Percentiles rank a stretch among this genome's conserved stretches.
phyloP scores from a whole-genome alignment of 2,797 vertebrate species.

The Parauchenoglanis punctatus region DNA sequence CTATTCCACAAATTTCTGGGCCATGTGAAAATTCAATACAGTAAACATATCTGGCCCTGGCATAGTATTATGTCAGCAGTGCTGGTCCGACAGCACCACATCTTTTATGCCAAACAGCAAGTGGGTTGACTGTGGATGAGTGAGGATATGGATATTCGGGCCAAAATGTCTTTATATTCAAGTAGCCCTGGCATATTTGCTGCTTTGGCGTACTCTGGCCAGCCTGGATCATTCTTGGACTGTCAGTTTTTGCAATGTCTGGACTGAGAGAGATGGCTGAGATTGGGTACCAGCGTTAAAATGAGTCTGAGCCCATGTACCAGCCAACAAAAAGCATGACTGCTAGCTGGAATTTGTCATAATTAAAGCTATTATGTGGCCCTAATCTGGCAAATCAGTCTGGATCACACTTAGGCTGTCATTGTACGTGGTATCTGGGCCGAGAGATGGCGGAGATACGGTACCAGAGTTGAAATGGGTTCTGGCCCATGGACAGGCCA shows the following conservation, averaged over 20 bases:
- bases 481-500: neutral
- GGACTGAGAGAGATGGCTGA: neutral
- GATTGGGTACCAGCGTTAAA: neutral
- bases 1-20: neutral
- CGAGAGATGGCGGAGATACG: constrained; percentile 9
- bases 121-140: constrained; percentile 10
- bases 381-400: constrained; percentile 23
- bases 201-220: constrained; percentile 5
- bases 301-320: constrained; percentile 1
- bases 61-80: constrained; percentile 14
- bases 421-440: neutral
- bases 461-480: neutral
- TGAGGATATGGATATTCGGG: neutral
- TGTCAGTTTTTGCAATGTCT: neutral
- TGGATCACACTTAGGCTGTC: neutral
- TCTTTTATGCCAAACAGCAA: constrained; percentile 11
- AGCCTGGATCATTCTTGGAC: neutral
- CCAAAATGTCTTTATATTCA: constrained; percentile 16
- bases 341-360: neutral
- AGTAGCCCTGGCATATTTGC: constrained; percentile 5
- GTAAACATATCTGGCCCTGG: constrained; percentile 17
- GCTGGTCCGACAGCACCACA: neutral
- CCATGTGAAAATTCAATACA: neutral
- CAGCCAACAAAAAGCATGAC: constrained; percentile 21
- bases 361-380: constrained; percentile 19